A percentile compares a stretch with the other conserved stretches of the same genome.
Conservation (phyloP, 2,113 vertebrate species). For the Xenotilapia flavipinnis region DNA sequence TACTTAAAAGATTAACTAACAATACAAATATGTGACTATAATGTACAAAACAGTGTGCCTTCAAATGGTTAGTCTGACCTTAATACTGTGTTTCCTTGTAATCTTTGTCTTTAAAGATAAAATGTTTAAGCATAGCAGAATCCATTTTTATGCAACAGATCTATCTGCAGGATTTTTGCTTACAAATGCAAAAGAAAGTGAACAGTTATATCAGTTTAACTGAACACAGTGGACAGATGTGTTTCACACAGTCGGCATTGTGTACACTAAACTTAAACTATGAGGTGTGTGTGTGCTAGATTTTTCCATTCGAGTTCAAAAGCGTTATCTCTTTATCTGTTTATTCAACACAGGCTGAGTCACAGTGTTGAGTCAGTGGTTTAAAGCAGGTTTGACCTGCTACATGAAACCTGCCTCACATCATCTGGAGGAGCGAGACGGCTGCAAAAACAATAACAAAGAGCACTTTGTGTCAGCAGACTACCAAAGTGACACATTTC, state of each 20-base stretch:
- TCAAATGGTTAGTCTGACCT: neutral
- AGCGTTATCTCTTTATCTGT: constrained; percentile 41
- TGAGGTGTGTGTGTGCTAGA: neutral
- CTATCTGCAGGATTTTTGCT: neutral
- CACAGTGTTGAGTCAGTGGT: constrained; percentile 41
- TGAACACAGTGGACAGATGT: constrained; percentile 39
- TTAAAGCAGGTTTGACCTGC: constrained; percentile 53
- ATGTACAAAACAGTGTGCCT: neutral
- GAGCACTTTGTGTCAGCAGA: neutral
- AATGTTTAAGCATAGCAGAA: neutral
- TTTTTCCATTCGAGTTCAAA: neutral
- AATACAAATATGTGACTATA: neutral
- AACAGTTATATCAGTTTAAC: constrained; percentile 53
- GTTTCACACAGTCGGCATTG: neutral
- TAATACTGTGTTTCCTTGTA: neutral
- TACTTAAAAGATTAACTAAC: neutral
- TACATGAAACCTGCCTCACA: constrained; percentile 5
- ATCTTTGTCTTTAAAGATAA: neutral
- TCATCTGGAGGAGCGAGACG: neutral
- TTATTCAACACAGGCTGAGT: constrained; percentile 52
- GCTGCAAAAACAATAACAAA: neutral
- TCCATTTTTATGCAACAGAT: neutral
- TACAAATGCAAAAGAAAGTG: neutral
- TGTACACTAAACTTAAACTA: neutral
- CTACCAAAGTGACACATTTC: neutral